Evolutionary conservation across 2,797 vertebrate genomes (phyloP).

Genomic region (Alosa sapidissima): DNA sequence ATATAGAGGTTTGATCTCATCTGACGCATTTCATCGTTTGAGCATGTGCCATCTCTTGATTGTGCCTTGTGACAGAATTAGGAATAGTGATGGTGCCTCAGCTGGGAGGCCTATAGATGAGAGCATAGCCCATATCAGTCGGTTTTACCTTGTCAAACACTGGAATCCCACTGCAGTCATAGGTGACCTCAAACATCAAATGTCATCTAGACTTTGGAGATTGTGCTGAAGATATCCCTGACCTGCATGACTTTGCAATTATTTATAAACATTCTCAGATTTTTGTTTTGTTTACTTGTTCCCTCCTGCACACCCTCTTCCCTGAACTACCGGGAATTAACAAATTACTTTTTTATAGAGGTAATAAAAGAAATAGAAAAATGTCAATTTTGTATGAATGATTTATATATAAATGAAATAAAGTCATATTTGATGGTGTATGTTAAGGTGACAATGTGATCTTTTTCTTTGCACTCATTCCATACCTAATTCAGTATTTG

Average conservation of each 20-base stretch:
- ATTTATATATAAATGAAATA: slow-evolving; percentile 78
- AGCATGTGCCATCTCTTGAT: slow-evolving; percentile 56
- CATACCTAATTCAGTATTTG: neutral
- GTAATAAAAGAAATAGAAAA: slow-evolving; percentile 78
- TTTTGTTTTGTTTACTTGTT: slow-evolving; percentile 55
- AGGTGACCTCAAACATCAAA: slow-evolving; percentile 47
- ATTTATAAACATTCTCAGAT: slow-evolving; percentile 65
- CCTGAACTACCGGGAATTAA: slow-evolving; percentile 74
- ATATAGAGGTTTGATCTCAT: slow-evolving; percentile 2
- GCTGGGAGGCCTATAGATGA: neutral
- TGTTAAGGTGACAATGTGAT: slow-evolving; percentile 33
- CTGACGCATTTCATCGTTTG: neutral
- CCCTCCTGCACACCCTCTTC: slow-evolving; percentile 70
- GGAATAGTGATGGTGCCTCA: slow-evolving; percentile 29
- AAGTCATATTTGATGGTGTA: slow-evolving; percentile 75
- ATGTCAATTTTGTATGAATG: slow-evolving; percentile 82
- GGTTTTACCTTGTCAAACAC: slow-evolving; percentile 60
- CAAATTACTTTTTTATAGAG: slow-evolving; percentile 79
- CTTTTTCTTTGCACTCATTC: neutral
- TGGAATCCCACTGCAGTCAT: slow-evolving; percentile 63
- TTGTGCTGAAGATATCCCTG: slow-evolving; percentile 58
- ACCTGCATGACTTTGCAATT: slow-evolving; percentile 68
- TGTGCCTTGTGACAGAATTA: slow-evolving; percentile 49
- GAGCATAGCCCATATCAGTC: slow-evolving; percentile 17
- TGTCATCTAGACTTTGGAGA: slow-evolving; percentile 31